Percentiles rank a stretch among this genome's conserved stretches.
These are phyloP conservation scores for Troides aeacus DNA, from an alignment of 2,888 invertebrate species.

Conservation along the genomic window DNA sequence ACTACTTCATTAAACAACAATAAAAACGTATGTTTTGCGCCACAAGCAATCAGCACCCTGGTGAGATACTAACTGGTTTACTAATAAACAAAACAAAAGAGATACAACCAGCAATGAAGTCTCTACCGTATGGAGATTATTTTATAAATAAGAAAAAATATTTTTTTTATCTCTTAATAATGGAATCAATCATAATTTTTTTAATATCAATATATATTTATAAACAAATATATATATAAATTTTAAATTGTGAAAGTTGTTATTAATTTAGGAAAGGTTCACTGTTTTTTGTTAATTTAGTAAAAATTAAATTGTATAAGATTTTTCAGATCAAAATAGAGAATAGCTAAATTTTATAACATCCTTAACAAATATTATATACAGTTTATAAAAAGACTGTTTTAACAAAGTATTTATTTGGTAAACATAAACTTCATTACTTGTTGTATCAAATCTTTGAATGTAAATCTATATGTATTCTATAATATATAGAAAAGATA, in stretches of 20 bases:
- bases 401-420: too few relatives aligned
- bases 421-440: not conserved
- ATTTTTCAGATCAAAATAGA: too few relatives aligned
- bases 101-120: slow-evolving; percentile 39
- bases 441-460: not conserved
- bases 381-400: too few relatives aligned
- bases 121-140: not conserved
- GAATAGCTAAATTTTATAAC: too few relatives aligned
- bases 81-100: slow-evolving; percentile 50
- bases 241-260: too few relatives aligned
- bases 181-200: not conserved
- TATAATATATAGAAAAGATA: not conserved
- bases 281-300: too few relatives aligned
- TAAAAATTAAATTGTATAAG: too few relatives aligned
- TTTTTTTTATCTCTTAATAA: not conserved
- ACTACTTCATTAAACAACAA: slow-evolving; percentile 66
- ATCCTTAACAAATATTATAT: too few relatives aligned
- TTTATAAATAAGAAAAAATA: too few relatives aligned
- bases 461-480: not conserved
- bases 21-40: slow-evolving; percentile 70
- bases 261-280: too few relatives aligned
- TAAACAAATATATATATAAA: too few relatives aligned
- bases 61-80: slow-evolving; percentile 74
- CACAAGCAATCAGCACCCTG: slow-evolving; percentile 61
- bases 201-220: too few relatives aligned